Percentiles rank a stretch among this genome's conserved stretches.
phyloP scores from a whole-genome alignment of 2,888 invertebrate genomes.

The Oscheius sp. region DNA sequence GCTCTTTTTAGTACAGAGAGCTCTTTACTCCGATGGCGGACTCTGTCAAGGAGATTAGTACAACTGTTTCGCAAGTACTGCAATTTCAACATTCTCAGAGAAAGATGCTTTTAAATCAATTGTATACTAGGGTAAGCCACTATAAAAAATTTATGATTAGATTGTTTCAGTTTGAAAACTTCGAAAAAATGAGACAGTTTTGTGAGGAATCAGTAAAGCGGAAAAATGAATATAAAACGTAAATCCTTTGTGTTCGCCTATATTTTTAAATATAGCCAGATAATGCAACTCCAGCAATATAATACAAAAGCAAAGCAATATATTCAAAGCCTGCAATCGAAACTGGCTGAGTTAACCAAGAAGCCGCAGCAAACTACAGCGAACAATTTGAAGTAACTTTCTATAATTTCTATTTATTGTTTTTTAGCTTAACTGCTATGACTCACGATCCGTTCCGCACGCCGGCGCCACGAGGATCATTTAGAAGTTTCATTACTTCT shows the following conservation, averaged over 20 bases:
- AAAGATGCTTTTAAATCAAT: slow-evolving; percentile 11
- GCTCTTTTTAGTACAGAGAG: slow-evolving; percentile 2
- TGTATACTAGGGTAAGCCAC: slow-evolving; percentile 10
- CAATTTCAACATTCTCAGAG: slow-evolving; percentile 21
- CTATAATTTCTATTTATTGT: background rate
- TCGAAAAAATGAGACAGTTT: slow-evolving; percentile 26
- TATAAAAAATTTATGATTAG: background rate
- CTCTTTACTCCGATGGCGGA: slow-evolving; percentile 15
- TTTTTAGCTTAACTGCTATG: slow-evolving; percentile 23
- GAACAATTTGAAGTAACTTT: slow-evolving; percentile 20
- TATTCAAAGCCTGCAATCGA: slow-evolving; percentile 4
- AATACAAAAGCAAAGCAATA: slow-evolving; percentile 8
- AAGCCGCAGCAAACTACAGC: background rate
- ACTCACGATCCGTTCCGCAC: slow-evolving; percentile 34
- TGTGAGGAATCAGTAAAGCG: slow-evolving; percentile 20
- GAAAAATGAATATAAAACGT: slow-evolving; percentile 30
- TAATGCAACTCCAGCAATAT: slow-evolving; percentile 20
- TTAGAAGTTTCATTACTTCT: slow-evolving; percentile 26
- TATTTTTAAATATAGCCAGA: slow-evolving; percentile 4
- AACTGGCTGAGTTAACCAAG: background rate
- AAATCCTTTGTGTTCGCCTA: background rate
- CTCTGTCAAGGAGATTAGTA: background rate
- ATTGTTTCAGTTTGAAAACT: slow-evolving; percentile 10
- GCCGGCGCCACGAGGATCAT: background rate
- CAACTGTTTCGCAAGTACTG: background rate